Evolutionary conservation across 2,113 vertebrate genomes (phyloP).

Genomic region (Pachycephala philippinensis): DNA sequence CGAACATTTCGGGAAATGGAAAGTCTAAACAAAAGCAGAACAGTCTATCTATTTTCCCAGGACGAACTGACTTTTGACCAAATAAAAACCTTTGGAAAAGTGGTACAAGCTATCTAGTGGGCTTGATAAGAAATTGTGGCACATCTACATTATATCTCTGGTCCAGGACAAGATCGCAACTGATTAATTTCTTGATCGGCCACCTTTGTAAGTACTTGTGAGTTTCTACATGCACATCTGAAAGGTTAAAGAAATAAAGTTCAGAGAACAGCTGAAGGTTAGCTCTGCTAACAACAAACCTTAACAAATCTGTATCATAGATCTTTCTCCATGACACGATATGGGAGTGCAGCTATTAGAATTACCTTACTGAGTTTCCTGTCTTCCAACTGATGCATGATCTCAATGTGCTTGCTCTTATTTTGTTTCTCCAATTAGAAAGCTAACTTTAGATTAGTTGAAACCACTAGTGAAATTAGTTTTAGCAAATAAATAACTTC

Average conservation of each 20-base stretch:
- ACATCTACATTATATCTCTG: background rate
- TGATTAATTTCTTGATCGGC: background rate
- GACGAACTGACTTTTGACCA: background rate
- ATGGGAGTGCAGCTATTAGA: background rate
- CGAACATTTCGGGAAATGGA: background rate
- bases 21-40: background rate
- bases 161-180: background rate
- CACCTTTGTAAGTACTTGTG: background rate
- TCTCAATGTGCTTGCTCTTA: background rate
- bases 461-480: background rate
- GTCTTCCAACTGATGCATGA: background rate
- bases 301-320: background rate
- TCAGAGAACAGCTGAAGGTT: background rate
- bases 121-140: background rate
- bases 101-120: background rate
- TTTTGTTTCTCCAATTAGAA: background rate
- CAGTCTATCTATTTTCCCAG: background rate
- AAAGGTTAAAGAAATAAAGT: background rate
- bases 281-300: background rate
- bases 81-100: background rate
- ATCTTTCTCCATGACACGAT: background rate
- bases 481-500: background rate
- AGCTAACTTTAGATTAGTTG: background rate
- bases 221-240: background rate
- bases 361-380: background rate